Evolutionary conservation across 2,113 vertebrate genomes (phyloP), one percentile per base, ranked within the genome.

Genomic region (Silurus glanis): DNA sequence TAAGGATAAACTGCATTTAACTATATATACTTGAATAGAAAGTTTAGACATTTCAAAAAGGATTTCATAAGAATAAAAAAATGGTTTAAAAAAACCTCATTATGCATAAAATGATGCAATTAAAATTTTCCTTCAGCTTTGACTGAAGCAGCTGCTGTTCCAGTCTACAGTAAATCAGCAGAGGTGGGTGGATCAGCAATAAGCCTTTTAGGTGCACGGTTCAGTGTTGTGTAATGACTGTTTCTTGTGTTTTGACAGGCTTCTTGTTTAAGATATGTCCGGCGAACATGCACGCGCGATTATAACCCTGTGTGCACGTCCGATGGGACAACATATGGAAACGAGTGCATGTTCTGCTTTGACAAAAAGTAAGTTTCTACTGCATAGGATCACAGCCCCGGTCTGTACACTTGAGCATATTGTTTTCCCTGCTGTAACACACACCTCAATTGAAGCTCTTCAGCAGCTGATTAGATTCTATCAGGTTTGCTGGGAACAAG

Each of bases 301-400:
- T 89, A 58, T 37, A 5, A 0, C 0, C 90, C 90, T 2, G 69
- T 91, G 13, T 92, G 91, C 59, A 88, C 88, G n/a, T 78, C 85
- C 6, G 61, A 92, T 58, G 89, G 89, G 19, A 21, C 14, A 3
- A 85, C 56, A 0, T 91, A 92, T 74, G 0, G 28, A 28, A 92
- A 87, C 66, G 89, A 90, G 25, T 92, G 91, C 58, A 61, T 76
- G 80, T 8, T 91, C 16, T 92, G 90, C 67, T 4, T 45, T 4
- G 25, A 21, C 0, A 88, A 49, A 23, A 12, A 3, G 91, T 92
- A 66, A 80, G 89, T 86, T 16, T 19, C 61, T 62, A 62, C 61
- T 25, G 47, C 25, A 61, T 2, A 62, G 61, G 16, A 21, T 62
- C 61, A 16, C 61, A 62, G 17, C 5, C 61, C 61, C 21, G 61